Conservation (phyloP, 2,797 vertebrate genomes). For the Morelia viridis region DNA sequence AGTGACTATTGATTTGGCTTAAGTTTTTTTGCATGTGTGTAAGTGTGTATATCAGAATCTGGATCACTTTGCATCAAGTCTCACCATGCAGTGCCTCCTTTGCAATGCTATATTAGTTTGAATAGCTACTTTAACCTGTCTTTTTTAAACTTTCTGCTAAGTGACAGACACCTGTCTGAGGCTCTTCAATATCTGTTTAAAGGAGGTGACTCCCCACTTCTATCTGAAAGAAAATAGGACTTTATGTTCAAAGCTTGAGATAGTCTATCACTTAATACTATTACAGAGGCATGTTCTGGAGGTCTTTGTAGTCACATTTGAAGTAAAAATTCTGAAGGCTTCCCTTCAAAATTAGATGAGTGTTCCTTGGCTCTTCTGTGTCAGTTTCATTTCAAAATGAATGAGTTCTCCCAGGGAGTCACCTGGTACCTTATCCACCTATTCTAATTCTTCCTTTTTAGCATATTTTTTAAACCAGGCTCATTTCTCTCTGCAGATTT, state of each 20-base stretch:
- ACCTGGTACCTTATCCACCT: slow-evolving; percentile 1
- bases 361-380: slow-evolving; percentile 18
- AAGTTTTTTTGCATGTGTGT: background rate
- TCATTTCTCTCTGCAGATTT: slow-evolving; percentile 26
- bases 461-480: slow-evolving; percentile 20
- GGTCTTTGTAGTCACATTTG: background rate
- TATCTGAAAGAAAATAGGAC: background rate
- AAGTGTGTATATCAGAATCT: background rate
- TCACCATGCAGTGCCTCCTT: background rate
- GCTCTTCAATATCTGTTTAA: background rate
- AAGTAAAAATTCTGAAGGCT: background rate
- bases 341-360: slow-evolving; percentile 2
- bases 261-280: background rate
- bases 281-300: slow-evolving; percentile 4
- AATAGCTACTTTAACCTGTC: background rate
- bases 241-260: background rate
- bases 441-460: slow-evolving; percentile 37
- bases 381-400: slow-evolving; percentile 5
- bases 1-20: too few species aligned
- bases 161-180: background rate
- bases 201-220: background rate
- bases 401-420: slow-evolving; percentile 32
- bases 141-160: background rate
- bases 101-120: background rate
- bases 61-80: background rate